phyloP scores from a whole-genome alignment of 1,140 invertebrate genomes.

The Pararge aegeria region DNA sequence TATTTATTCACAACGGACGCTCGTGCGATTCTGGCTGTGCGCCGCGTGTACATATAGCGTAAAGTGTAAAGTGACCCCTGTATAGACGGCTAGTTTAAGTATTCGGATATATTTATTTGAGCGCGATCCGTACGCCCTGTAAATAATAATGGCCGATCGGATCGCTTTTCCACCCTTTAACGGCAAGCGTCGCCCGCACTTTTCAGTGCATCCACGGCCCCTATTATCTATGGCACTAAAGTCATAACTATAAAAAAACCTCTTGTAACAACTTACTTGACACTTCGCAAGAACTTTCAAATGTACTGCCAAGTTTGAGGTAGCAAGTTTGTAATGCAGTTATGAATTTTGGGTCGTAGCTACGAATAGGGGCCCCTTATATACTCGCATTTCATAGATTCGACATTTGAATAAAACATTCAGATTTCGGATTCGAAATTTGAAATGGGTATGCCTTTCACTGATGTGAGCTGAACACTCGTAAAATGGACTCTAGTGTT shows the following conservation, averaged over 20 bases:
- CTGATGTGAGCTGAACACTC: constrained; percentile 4
- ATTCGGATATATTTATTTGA: constrained; percentile 76
- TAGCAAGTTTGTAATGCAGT: not conserved
- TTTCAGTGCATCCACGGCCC: not conserved
- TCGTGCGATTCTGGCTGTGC: constrained; percentile 73
- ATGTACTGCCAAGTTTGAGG: too few species aligned
- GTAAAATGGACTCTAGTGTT: constrained; percentile 22
- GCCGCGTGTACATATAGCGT: constrained; percentile 77
- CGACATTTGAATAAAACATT: not conserved
- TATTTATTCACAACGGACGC: constrained; percentile 73
- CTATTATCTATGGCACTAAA: not conserved
- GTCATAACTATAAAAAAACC: not conserved
- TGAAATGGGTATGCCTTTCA: constrained; percentile 2
- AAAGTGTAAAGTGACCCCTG: constrained; percentile 76
- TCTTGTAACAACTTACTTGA: too few species aligned
- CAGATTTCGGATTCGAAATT: not conserved
- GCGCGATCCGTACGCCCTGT: constrained; percentile 68
- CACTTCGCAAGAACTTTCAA: too few species aligned
- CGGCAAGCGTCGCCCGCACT: constrained; percentile 58
- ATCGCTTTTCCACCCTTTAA: constrained; percentile 57
- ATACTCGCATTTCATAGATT: not conserved
- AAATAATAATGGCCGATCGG: constrained; percentile 68
- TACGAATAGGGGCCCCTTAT: not conserved
- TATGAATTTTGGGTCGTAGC: not conserved
- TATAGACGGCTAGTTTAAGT: constrained; percentile 74